Evolutionary conservation across 1,140 invertebrate genomes (phyloP), one percentile per base, ranked within the genome.

Genomic region (Vanessa atalanta): DNA sequence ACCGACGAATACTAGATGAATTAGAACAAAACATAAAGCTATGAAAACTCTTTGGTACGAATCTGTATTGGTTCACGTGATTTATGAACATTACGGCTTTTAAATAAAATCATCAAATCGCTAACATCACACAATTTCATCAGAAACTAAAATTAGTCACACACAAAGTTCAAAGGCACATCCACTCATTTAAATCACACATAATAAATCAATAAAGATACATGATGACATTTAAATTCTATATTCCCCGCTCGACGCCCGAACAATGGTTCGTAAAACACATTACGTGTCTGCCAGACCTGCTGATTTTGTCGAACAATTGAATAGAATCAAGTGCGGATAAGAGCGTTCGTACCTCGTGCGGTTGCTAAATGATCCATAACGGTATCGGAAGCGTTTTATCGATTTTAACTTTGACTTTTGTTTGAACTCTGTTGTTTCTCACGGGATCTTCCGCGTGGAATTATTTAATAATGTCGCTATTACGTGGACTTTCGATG

Each of bases 201-300:
- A 57, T 1, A 53, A 66, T 43, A 37, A 15, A 47, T 55, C 65
- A 55, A 55, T 57, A 68, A 68, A 57, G 20, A 69, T 15, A 23
- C 4, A 51, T 11, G 20, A 23, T 48, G 65, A 55, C 50, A 69
- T 57, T 66, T 63, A 37, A 73, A 51, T 61, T 68, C 72, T 66
- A 68, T 67, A 61, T 67, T n/a, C 64, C 14, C 6, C 23, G n/a
- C 4, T 26, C 50, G 9, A 16, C 15, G 16, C 3, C 20, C 20
- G 50, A 79, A 79, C 73, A 77, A 79, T 77, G 48, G 55, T 31
- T 77, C 78, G 72, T 77, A 76, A 79, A 79, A 63, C 72, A 72
- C 47, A 23, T 60, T 47, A 67, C 16, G 47, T 70, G 26, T 64
- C 47, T 47, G 50, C 53, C 50, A 55, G 63, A 72, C 61, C 65